phyloP scores from a whole-genome alignment of 2,888 invertebrate species.

The Leucophenga montana region DNA sequence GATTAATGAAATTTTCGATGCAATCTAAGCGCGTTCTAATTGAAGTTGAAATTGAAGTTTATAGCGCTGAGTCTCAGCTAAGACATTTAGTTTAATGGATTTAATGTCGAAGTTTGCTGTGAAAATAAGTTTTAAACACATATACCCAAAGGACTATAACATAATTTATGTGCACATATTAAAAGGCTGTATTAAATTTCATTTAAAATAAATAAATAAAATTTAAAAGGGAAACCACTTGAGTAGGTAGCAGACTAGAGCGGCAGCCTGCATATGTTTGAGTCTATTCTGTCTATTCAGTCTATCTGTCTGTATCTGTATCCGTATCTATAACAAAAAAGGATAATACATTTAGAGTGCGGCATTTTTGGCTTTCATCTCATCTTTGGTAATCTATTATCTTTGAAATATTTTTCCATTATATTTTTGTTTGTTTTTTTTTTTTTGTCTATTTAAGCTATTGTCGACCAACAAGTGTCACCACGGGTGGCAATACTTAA shows the following conservation, averaged over 20 bases:
- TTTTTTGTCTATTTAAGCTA: neutral
- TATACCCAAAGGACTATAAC: too few species aligned
- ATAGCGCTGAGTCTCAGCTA: neutral
- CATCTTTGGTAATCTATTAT: neutral
- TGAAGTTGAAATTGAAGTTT: slow-evolving; percentile 17
- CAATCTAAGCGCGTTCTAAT: slow-evolving; percentile 12
- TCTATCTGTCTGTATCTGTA: neutral
- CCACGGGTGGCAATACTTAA: neutral
- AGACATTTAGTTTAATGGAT: slow-evolving; percentile 16
- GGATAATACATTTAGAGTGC: neutral
- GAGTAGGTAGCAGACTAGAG: neutral
- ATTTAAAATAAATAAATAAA: neutral
- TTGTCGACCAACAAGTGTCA: neutral
- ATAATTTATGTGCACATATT: neutral
- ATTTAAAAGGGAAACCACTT: slow-evolving; percentile 7
- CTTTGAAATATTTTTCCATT: neutral
- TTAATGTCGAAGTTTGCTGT: neutral
- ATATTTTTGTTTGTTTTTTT: neutral
- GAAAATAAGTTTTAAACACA: neutral
- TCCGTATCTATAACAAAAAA: slow-evolving; percentile 5
- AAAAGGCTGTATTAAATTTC: neutral
- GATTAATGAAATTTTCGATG: slow-evolving; percentile 18
- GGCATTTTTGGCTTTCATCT: slow-evolving; percentile 18
- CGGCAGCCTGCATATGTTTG: neutral
- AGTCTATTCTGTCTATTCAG: too few species aligned